Evolutionary conservation across 2,888 invertebrate genomes (phyloP), one percentile per base, ranked within the genome.

Genomic region (Lepidochrysops patricia): DNA sequence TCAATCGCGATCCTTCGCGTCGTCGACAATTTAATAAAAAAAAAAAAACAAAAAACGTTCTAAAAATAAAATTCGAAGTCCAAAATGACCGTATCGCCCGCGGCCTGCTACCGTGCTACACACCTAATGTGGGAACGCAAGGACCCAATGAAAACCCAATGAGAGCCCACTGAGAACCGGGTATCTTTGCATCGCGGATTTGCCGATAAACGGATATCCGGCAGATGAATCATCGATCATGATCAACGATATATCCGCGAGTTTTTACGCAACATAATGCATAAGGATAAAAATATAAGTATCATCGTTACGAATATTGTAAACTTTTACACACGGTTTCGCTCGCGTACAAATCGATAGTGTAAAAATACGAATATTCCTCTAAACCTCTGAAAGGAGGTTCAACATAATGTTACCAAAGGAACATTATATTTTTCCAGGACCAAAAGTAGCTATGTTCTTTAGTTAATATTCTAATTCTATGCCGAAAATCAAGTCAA

Each of bases 21-120:
- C 52, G 9, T 13, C 5, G 15, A 15, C 6, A 52, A 52, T 52
- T 27, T 13, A 52, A 52, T 27, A 32, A 54, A 27, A 52, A 49
- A 26, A 54, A 52, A 27, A 52, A 19, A n/a, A n/a, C n/a, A n/a
- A 54, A 13, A 54, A 54, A 32, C 29, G 27, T 29, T 54, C 54
- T 29, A 23, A 43, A 43, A 29, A 54, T 54, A 54, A 54, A 32
- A 54, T 54, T 52, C 15, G 27, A 54, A n/a, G 29, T 29, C 19
- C 32, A 19, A 54, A 58, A 58, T 58, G 58, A 50, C 58, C 58
- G 58, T 34, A 58, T 74, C 68, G 82, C 82, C 77, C 65, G 69
- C 68, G 74, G 80, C 71, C 72, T 57, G 74, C 80, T 75, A 63
- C 84, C 76, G 82, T 63, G 76, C 71, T 84, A 84, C 84, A 74